Percentiles rank a stretch among this genome's conserved stretches.
Evolutionary conservation across 2,888 invertebrate species (phyloP).

Genomic region (Lochmaea crataegi): DNA sequence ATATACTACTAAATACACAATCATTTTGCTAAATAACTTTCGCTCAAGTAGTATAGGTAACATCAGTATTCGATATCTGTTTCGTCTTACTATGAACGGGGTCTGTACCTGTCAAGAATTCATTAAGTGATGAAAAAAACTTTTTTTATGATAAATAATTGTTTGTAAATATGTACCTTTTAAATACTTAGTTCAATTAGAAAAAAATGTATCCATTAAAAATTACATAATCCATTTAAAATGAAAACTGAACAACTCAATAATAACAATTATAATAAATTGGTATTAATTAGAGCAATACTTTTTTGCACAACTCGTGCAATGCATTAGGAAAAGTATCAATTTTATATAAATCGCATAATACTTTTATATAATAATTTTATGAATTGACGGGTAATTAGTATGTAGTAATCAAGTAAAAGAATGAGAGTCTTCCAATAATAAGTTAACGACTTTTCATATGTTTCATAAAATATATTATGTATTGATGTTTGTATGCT

Average conservation of each 20-base stretch:
- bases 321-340: constrained; percentile 30
- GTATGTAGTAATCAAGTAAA: background rate
- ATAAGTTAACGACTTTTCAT: background rate
- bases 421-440: background rate
- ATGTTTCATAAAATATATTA: background rate
- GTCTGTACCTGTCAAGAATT: too few relatives aligned
- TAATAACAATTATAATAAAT: constrained; percentile 36
- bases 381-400: constrained; percentile 16
- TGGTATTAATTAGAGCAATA: constrained; percentile 46
- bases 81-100: too few relatives aligned
- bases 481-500: too few relatives aligned
- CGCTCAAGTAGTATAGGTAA: too few relatives aligned
- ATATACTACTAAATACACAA: too few relatives aligned
- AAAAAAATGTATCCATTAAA: constrained; percentile 10
- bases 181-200: background rate
- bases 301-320: constrained; percentile 34
- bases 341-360: constrained; percentile 33
- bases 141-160: background rate
- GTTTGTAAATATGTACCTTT: background rate
- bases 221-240: constrained; percentile 26
- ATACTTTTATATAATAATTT: constrained; percentile 39
- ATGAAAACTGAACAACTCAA: constrained; percentile 12
- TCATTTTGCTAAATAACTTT: too few relatives aligned
- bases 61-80: too few relatives aligned
- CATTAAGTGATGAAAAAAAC: too few relatives aligned